These are phyloP conservation scores for Sus cebifrons DNA, from an alignment of 2,797 vertebrate genomes.

Conservation along the genomic window DNA sequence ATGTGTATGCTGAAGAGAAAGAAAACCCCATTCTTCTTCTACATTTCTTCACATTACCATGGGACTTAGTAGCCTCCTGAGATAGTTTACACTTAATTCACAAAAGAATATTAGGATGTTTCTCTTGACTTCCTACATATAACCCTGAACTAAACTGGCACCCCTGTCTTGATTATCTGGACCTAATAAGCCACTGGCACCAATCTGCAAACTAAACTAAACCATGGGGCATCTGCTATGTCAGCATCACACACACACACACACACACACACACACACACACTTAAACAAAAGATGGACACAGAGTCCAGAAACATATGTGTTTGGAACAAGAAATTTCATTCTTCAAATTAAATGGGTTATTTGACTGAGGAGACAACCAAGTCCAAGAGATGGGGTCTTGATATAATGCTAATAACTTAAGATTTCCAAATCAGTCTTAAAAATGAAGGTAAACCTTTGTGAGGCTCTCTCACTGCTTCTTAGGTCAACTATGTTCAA, in stretches of 20 bases:
- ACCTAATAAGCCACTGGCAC: not conserved
- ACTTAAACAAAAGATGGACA: not conserved
- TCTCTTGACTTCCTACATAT: not conserved
- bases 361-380: not conserved
- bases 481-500: not conserved
- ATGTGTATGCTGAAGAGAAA: not conserved
- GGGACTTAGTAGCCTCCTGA: not conserved
- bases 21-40: not conserved
- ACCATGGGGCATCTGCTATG: not conserved
- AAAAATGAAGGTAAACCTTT: not conserved
- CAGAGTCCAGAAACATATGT: not conserved
- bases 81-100: not conserved
- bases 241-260: not conserved
- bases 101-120: not conserved
- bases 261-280: no score
- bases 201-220: not conserved
- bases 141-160: not conserved
- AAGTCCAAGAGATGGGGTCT: not conserved
- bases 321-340: not conserved
- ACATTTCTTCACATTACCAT: not conserved
- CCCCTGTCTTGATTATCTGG: not conserved
- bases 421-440: not conserved
- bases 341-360: not conserved
- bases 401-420: not conserved
- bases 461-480: not conserved